Percentiles rank a stretch among this genome's conserved stretches.
These are phyloP conservation scores for Melanargia galathea DNA, from an alignment of 2,888 invertebrate species.

Conservation along the genomic window DNA sequence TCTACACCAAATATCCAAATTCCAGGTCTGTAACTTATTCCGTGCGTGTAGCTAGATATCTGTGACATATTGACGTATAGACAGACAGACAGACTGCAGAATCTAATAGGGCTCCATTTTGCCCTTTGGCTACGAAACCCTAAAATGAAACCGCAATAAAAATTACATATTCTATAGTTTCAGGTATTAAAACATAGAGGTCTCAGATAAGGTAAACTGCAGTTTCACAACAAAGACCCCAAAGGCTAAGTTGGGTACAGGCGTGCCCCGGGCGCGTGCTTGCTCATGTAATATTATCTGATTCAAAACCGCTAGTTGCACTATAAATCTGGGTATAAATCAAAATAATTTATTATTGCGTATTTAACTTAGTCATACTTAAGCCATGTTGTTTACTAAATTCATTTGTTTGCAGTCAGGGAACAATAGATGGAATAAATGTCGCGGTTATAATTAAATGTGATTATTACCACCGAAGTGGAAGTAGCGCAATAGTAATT, in stretches of 20 bases:
- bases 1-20: too few relatives aligned
- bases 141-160: too few relatives aligned
- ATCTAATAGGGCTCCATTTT: too few relatives aligned
- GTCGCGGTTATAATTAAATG: neutral
- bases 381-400: neutral
- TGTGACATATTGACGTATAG: too few relatives aligned
- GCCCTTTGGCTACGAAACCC: too few relatives aligned
- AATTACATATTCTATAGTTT: too few relatives aligned
- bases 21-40: too few relatives aligned
- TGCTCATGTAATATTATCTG: conserved; percentile 49
- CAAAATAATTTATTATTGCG: conserved; percentile 28
- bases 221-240: conserved; percentile 37
- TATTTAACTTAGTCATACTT: conserved; percentile 15
- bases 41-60: too few relatives aligned
- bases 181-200: conserved; percentile 23
- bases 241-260: conserved; percentile 46
- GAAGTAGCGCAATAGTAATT: neutral
- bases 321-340: conserved; percentile 33
- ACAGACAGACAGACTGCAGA: too few relatives aligned
- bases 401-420: conserved; percentile 16
- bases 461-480: neutral
- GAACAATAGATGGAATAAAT: neutral
- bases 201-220: conserved; percentile 35
- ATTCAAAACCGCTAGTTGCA: conserved; percentile 40
- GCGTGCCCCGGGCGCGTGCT: conserved; percentile 52